Percentiles rank a stretch among this genome's conserved stretches.
These are phyloP conservation scores for Tuta absoluta DNA, from an alignment of 2,888 invertebrate genomes.

Conservation along the genomic window DNA sequence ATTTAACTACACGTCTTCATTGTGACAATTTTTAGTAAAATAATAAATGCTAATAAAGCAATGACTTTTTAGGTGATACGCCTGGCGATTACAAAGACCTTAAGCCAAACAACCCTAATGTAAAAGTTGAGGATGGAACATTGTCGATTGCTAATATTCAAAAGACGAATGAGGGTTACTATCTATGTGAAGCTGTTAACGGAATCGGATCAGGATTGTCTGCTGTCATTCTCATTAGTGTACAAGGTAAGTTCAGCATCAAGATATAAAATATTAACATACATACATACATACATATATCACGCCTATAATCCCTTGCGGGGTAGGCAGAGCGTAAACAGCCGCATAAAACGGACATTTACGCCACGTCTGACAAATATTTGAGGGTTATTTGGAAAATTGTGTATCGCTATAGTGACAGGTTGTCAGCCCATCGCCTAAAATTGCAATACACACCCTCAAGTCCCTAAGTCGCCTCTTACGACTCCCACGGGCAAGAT, in stretches of 20 bases:
- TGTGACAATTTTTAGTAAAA: not conserved
- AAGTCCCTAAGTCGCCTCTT: too few relatives aligned
- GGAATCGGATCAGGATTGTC: constrained; percentile 97
- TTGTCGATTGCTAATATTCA: constrained; percentile 94
- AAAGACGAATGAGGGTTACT: constrained; percentile 96
- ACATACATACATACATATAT: too few relatives aligned
- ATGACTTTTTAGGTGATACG: constrained; percentile 85
- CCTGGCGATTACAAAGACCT: constrained; percentile 97
- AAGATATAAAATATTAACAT: too few relatives aligned
- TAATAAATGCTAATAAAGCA: not conserved
- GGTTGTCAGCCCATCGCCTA: too few relatives aligned
- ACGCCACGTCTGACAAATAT: too few relatives aligned
- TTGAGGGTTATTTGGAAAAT: too few relatives aligned
- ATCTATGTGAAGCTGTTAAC: constrained; percentile 97
- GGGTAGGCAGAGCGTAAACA: too few relatives aligned
- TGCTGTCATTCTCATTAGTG: constrained; percentile 95
- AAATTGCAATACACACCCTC: too few relatives aligned
- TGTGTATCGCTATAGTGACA: too few relatives aligned
- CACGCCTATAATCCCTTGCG: too few relatives aligned
- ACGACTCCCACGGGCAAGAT: too few relatives aligned
- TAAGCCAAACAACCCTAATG: constrained; percentile 93
- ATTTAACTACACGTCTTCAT: constrained; percentile 31
- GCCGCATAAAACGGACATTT: too few relatives aligned
- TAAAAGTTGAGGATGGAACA: constrained; percentile 96
- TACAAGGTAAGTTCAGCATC: constrained; percentile 94